Evolutionary conservation across 2,888 invertebrate species (phyloP), one percentile per base, ranked within the genome.

Genomic region (Drosophila prostipennis): DNA sequence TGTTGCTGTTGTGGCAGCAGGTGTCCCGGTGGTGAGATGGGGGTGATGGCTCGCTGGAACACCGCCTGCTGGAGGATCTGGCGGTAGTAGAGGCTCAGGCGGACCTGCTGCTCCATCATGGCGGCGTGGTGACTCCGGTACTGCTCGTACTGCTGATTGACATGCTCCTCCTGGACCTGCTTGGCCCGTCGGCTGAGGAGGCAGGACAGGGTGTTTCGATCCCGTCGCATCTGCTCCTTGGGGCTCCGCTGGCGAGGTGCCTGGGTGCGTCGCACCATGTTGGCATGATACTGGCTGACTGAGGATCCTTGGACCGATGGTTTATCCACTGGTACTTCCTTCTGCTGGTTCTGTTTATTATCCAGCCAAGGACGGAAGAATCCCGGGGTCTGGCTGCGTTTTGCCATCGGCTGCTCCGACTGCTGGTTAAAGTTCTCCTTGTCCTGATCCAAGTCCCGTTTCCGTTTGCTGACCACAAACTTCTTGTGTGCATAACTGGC

Each of bases 201-300:
- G 48, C 89, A 89, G 36, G 89, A 87, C 32, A 80, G 65, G 0
- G 89, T 89, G 46, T 89, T 89, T 7, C 87, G 88, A 65, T 89
- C 77, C 2, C 89, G 68, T 45, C 91, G 82, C 59, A 87, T 82
- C 40, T 91, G 91, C 48, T 90, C 91, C 67, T 88, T 87, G 40
- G 77, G 74, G n/a, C 78, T 78, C 1, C 89, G 78, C 43, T 2
- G 67, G 0, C 23, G 61, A 11, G 14, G 29, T 1, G 34, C 6
- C 7, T 53, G 70, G 14, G 5, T 58, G 6, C 40, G 51, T 1
- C 89, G 80, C 5, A 88, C 89, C 89, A 89, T 89, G 43, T 89
- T 89, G 14, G 77, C 79, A 23, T 86, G 87, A 59, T 86, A 87
- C 51, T 79, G 78, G 40, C 80, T 82, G 54, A 84, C 79, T 37